These are phyloP conservation scores for Samia ricini DNA, from an alignment of 1,140 invertebrate species.

Conservation along the genomic window DNA sequence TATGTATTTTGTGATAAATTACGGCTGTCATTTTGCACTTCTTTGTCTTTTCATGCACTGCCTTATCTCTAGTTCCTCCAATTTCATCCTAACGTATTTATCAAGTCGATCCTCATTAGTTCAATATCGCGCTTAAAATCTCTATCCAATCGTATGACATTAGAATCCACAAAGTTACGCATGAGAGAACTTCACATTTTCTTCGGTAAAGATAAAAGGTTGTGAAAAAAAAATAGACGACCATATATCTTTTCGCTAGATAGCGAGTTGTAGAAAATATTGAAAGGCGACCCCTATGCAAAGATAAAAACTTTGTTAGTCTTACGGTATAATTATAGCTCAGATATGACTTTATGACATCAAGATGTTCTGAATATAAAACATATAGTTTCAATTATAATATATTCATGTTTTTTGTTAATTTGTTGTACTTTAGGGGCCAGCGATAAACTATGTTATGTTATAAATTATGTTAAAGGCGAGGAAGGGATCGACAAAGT, in stretches of 20 bases:
- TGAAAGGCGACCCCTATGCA: constrained; percentile 18
- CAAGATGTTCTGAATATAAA: neutral
- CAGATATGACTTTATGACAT: neutral
- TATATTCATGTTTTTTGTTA: no score
- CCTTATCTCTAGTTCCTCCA: no score
- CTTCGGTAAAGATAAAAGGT: constrained; percentile 19
- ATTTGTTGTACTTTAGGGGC: no score
- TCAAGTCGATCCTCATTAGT: no score
- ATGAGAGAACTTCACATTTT: neutral
- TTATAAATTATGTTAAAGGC: no score
- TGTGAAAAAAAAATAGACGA: constrained; percentile 19
- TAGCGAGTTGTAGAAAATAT: constrained; percentile 23
- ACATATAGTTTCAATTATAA: no score
- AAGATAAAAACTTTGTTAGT: constrained; percentile 19
- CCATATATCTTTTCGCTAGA: constrained; percentile 19
- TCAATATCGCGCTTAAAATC: neutral
- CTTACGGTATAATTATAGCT: neutral
- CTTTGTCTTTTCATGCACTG: no score
- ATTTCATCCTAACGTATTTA: no score
- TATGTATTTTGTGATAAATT: no score
- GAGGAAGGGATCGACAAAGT: no score
- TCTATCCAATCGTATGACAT: neutral
- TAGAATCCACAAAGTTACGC: neutral
- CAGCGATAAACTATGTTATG: no score
- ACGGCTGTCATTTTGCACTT: no score